Base-by-base conservation (phyloP, 2,888 invertebrate species). In the Temnothorax unifasciatus region DNA sequence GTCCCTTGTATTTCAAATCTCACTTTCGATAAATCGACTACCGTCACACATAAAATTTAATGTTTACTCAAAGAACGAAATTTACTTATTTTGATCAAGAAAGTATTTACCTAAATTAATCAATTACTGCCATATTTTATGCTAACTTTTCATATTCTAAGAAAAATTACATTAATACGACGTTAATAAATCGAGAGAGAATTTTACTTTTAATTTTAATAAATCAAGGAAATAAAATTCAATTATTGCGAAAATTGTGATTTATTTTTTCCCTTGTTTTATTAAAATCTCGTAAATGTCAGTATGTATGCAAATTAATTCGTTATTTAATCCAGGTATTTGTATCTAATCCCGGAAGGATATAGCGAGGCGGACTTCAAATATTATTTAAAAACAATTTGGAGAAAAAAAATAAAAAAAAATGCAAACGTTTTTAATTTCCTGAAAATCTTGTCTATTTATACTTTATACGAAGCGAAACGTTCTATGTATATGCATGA, bases 151-250 rank as follows among this genome's bases (percentile, higher is more conserved):
- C 8, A 21, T 21, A 64, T 21, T 64, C 21, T 41, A 13, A 41
- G 11, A 64, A 6, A 41, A 64, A 21, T 38, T 34, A 64, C 3
- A 1, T 44, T 44, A 44, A 41, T 64, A 41, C 21, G 13, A 64
- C 15, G 6, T 44, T 66, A 25, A 66, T 15, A 66, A 66, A 64
- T 63, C 38, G 8, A 41, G 64, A 66, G 25, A 6, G 3, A 8
- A 66, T 66, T 66, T 66, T 64, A 64, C 11, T 44, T 66, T 25
- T 25, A 66, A 66, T 44, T 44, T 66, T 66, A 44, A 66, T 66
- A 66, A 66, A 66, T 66, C 25, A 64, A 64, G 8, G 1, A 25
- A 25, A 64, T 64, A 0, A 64, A 64, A 66, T 66, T 66, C 41
- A 64, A 64, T 64, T 15, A n/a, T 15, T 64, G 64, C 64, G 41